Evolutionary conservation across 2,797 vertebrate species (phyloP).

Genomic region (Enteromius radiatus): DNA sequence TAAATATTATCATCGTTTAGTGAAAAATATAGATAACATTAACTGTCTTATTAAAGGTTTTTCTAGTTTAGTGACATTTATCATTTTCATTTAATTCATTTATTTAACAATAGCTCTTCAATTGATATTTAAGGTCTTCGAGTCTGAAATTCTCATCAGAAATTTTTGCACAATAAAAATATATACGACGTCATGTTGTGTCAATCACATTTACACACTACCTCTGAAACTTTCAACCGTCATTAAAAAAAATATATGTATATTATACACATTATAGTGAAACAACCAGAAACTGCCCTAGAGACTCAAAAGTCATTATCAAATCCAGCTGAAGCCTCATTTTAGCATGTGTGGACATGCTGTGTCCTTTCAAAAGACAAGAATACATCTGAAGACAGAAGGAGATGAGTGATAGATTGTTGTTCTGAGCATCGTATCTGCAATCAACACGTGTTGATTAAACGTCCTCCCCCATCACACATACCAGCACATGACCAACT

Average conservation of each 20-base stretch:
- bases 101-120: background rate
- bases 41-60: background rate
- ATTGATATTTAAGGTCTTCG: too few species aligned
- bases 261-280: background rate
- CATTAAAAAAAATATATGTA: too few species aligned
- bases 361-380: conserved; percentile 35
- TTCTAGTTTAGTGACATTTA: background rate
- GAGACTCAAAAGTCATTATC: conserved; percentile 46
- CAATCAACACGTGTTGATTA: conserved; percentile 72
- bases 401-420: conserved; percentile 31
- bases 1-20: background rate
- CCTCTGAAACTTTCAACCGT: background rate
- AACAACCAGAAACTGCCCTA: background rate
- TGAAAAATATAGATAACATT: background rate
- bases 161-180: fast-evolving
- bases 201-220: background rate
- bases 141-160: too few species aligned
- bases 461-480: conserved; percentile 47
- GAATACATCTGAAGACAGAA: conserved; percentile 27
- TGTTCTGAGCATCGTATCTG: conserved; percentile 56
- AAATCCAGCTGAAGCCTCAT: conserved; percentile 14
- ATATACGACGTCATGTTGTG: background rate
- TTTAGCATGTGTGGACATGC: conserved; percentile 47
- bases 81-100: background rate
- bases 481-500: conserved; percentile 12